Percentiles rank a stretch among this genome's conserved stretches.
phyloP scores from a whole-genome alignment of 2,113 vertebrate species.

The Psilopsiagon aurifrons region DNA sequence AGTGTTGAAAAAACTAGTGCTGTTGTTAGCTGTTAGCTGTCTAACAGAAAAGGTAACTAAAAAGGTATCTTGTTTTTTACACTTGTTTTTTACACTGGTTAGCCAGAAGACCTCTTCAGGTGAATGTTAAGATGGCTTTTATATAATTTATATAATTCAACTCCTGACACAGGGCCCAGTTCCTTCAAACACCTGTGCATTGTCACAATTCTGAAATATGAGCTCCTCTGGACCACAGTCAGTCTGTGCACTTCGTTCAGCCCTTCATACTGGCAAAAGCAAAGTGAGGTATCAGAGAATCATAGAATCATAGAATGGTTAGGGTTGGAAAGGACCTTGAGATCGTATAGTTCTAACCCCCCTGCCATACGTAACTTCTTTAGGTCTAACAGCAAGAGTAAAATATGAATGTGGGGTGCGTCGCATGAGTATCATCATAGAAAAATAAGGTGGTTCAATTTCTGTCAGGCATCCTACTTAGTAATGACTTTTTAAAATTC shows the following conservation, averaged over 20 bases:
- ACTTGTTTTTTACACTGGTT: background rate
- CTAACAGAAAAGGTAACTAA: background rate
- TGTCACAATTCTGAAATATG: background rate
- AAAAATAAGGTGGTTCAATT: background rate
- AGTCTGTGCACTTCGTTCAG: background rate
- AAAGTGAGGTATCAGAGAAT: background rate
- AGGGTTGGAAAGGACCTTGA: background rate
- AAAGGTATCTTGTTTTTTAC: background rate
- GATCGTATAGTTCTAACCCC: background rate
- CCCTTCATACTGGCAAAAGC: background rate
- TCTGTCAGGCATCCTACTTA: background rate
- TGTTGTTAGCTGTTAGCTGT: background rate
- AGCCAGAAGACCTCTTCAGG: background rate
- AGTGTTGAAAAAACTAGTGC: background rate
- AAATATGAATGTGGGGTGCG: background rate
- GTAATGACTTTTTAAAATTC: background rate
- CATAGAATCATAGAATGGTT: background rate
- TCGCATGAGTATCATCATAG: background rate
- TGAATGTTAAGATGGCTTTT: background rate
- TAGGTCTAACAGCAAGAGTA: background rate
- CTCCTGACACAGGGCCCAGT: background rate
- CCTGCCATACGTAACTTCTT: background rate
- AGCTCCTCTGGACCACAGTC: background rate
- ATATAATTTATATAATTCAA: background rate
- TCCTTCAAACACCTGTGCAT: background rate